Conservation (phyloP, 2,113 vertebrate species). For the Tautogolabrus adspersus region DNA sequence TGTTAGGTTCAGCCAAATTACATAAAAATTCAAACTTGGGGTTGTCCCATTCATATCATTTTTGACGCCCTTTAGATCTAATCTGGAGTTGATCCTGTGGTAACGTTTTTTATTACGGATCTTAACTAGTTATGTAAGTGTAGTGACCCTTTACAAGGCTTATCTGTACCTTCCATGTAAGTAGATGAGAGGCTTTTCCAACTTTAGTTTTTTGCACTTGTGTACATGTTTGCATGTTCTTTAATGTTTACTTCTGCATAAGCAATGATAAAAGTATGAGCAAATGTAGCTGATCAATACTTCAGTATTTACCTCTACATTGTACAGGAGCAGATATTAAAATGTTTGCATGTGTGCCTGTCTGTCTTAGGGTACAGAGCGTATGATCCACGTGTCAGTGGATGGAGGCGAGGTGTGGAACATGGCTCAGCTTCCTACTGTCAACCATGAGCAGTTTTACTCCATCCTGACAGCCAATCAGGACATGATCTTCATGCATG, state of each 20-base stretch:
- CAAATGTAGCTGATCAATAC: no score
- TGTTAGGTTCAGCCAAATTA: background rate
- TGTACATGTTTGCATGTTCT: no score
- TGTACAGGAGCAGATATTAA: background rate
- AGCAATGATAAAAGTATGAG: no score
- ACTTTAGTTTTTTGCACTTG: no score
- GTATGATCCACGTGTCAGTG: constrained; percentile 91
- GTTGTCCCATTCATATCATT: background rate
- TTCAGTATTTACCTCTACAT: no score
- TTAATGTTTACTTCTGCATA: no score
- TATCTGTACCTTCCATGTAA: background rate
- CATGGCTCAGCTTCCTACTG: constrained; percentile 93
- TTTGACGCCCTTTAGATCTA: background rate
- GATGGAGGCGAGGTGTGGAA: constrained; percentile 92
- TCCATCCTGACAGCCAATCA: constrained; percentile 92
- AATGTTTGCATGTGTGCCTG: constrained; percentile 15
- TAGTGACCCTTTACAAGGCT: background rate
- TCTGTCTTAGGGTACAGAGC: constrained; percentile 84
- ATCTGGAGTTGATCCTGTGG: background rate
- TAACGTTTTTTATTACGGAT: background rate
- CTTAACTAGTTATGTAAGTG: background rate
- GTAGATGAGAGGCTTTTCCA: background rate
- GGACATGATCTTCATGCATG: constrained; percentile 97
- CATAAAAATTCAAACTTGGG: background rate
- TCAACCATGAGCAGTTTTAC: constrained; percentile 94